Evolutionary conservation across 2,888 invertebrate species (phyloP).

Genomic region (Aethes cnicana): DNA sequence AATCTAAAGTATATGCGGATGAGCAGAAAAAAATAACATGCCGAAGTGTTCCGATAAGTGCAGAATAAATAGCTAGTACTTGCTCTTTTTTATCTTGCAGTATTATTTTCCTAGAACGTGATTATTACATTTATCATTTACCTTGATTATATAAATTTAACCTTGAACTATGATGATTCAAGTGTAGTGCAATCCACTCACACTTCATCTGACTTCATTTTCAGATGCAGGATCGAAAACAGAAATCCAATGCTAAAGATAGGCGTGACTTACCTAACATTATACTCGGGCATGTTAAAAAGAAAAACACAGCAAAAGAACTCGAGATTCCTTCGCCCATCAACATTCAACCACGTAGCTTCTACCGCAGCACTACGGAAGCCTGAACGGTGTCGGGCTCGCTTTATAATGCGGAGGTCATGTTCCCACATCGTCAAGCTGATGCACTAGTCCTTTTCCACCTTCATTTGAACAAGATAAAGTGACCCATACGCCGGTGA

Average conservation of each 20-base stretch:
- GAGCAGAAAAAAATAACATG: slow-evolving; percentile 68
- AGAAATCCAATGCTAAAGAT: too few relatives aligned
- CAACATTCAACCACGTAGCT: slow-evolving; percentile 9
- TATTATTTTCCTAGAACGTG: slow-evolving; percentile 48
- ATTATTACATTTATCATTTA: too few relatives aligned
- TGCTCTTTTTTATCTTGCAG: slow-evolving; percentile 60
- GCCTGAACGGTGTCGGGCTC: slow-evolving; percentile 24
- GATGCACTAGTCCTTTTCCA: slow-evolving; percentile 30
- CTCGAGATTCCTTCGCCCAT: background rate
- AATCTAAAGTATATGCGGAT: slow-evolving; percentile 66
- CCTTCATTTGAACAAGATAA: slow-evolving; percentile 9
- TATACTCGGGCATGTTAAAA: too few relatives aligned
- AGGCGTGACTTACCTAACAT: too few relatives aligned
- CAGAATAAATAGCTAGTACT: slow-evolving; percentile 77
- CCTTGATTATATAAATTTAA: too few relatives aligned
- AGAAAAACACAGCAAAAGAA: too few relatives aligned
- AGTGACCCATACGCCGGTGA: slow-evolving; percentile 3
- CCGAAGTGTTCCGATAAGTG: slow-evolving; percentile 73
- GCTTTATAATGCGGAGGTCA: slow-evolving; percentile 33
- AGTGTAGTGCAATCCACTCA: too few relatives aligned
- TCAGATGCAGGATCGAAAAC: too few relatives aligned
- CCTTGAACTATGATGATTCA: too few relatives aligned
- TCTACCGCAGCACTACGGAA: slow-evolving; percentile 21
- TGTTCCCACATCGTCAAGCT: slow-evolving; percentile 36
- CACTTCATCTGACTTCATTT: too few relatives aligned